phyloP scores from a whole-genome alignment of 2,888 invertebrate species.

The Ramazzottius varieornatus region DNA sequence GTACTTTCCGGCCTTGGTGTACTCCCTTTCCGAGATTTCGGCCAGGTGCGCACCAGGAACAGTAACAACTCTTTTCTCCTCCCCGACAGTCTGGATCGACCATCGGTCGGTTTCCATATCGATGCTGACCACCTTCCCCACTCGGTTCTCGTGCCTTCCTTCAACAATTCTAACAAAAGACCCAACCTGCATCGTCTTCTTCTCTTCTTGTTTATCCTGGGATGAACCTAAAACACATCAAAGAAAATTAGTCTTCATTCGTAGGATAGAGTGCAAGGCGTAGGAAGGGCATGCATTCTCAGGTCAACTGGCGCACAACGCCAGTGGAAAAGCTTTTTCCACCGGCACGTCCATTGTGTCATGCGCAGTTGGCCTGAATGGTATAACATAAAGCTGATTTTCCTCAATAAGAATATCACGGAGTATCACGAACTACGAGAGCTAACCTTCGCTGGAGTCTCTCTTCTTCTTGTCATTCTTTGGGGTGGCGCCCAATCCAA shows the following conservation, averaged over 20 bases:
- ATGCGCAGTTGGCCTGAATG: too few species aligned
- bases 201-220: background rate
- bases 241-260: too few species aligned
- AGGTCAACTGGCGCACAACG: too few species aligned
- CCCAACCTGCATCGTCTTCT: background rate
- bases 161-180: background rate
- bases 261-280: too few species aligned
- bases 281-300: too few species aligned
- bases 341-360: too few species aligned
- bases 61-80: background rate
- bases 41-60: background rate
- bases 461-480: background rate
- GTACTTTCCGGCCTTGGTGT: background rate
- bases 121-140: background rate
- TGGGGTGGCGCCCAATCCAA: slow-evolving; percentile 64
- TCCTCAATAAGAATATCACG: too few species aligned
- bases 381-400: too few species aligned
- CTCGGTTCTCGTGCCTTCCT: background rate
- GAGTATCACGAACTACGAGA: too few species aligned
- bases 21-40: background rate
- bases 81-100: background rate
- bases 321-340: too few species aligned
- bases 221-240: background rate
- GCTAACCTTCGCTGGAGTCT: too few species aligned
- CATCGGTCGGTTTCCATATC: background rate